A percentile compares a stretch with the other conserved stretches of the same genome.
Evolutionary conservation across 2,888 invertebrate species (phyloP).

Genomic region (Hemithea aestivaria): DNA sequence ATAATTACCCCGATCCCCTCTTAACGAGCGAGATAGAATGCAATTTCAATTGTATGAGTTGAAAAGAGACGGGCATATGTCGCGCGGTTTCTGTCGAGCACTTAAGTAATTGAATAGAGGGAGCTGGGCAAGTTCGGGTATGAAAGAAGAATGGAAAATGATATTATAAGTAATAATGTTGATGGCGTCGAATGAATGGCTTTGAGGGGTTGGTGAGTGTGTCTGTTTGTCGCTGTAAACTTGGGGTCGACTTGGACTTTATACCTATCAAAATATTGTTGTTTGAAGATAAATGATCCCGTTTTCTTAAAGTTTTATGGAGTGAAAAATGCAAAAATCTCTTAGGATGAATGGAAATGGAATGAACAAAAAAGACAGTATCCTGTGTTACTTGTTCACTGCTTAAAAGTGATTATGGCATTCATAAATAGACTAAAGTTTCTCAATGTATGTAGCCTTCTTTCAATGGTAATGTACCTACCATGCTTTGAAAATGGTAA

Average conservation of each 20-base stretch:
- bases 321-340: too few relatives aligned
- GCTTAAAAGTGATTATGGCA: too few relatives aligned
- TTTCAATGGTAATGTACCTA: too few relatives aligned
- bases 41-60: slow-evolving; percentile 28
- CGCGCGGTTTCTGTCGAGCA: slow-evolving; percentile 52
- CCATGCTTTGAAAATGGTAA: too few relatives aligned
- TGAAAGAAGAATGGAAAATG: slow-evolving; percentile 67
- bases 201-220: slow-evolving; percentile 30
- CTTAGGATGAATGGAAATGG: too few relatives aligned
- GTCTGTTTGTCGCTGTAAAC: slow-evolving; percentile 12
- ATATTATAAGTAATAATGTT: slow-evolving; percentile 48
- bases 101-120: slow-evolving; percentile 76
- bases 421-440: too few relatives aligned
- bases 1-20: slow-evolving; percentile 65
- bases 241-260: slow-evolving; percentile 2
- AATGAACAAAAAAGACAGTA: too few relatives aligned
- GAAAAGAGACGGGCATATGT: slow-evolving; percentile 47
- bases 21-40: slow-evolving; percentile 39
- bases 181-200: slow-evolving; percentile 24
- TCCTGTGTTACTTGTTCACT: too few relatives aligned
- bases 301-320: too few relatives aligned
- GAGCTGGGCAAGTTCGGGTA: slow-evolving; percentile 57
- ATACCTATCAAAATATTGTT: slow-evolving; percentile 9
- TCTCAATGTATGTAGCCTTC: too few relatives aligned
- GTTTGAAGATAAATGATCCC: slow-evolving; percentile 1